Evolutionary conservation across 92 coral and sea anemone species (phyloP).

Genomic region (Porites cylindrica): DNA sequence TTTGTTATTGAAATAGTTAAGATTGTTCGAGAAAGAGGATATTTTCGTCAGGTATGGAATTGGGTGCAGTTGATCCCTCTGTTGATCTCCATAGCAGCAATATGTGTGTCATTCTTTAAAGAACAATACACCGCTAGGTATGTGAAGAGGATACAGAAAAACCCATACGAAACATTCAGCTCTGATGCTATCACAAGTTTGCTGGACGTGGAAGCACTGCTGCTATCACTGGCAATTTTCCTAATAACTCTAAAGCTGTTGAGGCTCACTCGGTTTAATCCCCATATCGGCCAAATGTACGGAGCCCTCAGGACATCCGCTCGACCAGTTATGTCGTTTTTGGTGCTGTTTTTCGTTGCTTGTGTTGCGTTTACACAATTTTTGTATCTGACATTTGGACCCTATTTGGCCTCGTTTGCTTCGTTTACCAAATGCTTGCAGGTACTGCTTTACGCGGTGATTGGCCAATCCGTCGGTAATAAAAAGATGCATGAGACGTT

Average conservation of each 20-base stretch:
- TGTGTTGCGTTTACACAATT: slow-evolving; percentile 71
- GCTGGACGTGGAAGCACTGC: slow-evolving; percentile 67
- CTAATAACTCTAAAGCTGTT: slow-evolving; percentile 70
- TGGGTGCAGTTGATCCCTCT: slow-evolving; percentile 72
- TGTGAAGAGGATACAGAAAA: slow-evolving; percentile 62
- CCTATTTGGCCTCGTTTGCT: slow-evolving; percentile 53
- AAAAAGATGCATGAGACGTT: slow-evolving; percentile 46
- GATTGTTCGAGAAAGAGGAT: slow-evolving; percentile 53
- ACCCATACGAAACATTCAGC: slow-evolving; percentile 75
- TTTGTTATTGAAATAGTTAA: slow-evolving; percentile 65
- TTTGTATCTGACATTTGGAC: slow-evolving; percentile 70
- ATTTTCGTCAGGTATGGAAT: slow-evolving; percentile 73
- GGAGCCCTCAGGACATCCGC: slow-evolving; percentile 65
- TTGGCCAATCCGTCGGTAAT: slow-evolving; percentile 71
- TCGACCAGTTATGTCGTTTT: slow-evolving; percentile 65
- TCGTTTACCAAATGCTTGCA: slow-evolving; percentile 72
- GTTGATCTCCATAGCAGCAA: slow-evolving; percentile 53
- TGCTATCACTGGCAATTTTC: slow-evolving; percentile 75
- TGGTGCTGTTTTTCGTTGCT: slow-evolving; percentile 58
- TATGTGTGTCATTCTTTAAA: slow-evolving; percentile 75
- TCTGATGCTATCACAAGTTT: slow-evolving; percentile 70
- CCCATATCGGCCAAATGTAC: slow-evolving; percentile 64
- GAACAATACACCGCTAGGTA: slow-evolving; percentile 67
- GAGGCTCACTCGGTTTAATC: slow-evolving; percentile 72
- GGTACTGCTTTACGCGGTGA: slow-evolving; percentile 55